Evolutionary conservation across 2,113 vertebrate species (phyloP).

Genomic region (Mus spicilegus): DNA sequence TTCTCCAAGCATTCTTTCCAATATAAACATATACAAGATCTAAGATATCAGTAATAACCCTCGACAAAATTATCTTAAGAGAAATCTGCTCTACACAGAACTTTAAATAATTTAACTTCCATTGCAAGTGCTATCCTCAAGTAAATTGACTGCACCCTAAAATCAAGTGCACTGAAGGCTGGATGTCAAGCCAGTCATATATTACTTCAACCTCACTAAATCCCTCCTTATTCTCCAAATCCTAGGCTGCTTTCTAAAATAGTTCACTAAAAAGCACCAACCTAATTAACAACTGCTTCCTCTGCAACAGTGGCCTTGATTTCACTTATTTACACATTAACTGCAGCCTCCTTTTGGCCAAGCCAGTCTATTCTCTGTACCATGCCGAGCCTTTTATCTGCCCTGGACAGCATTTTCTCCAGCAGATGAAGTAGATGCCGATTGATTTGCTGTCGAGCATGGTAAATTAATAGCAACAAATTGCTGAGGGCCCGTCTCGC

Average conservation of each 20-base stretch:
- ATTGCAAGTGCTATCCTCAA: constrained; percentile 69
- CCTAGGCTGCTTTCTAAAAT: constrained; percentile 84
- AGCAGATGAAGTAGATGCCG: constrained; percentile 93
- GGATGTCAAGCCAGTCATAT: constrained; percentile 73
- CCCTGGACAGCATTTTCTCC: constrained; percentile 92
- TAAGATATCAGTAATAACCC: constrained; percentile 13
- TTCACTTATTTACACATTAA: constrained; percentile 94
- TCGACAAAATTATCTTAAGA: background rate
- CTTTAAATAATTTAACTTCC: constrained; percentile 82
- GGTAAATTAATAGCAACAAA: constrained; percentile 96
- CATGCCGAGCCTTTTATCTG: constrained; percentile 90
- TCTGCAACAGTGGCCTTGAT: constrained; percentile 89
- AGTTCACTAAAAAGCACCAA: constrained; percentile 87
- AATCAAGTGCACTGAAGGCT: constrained; percentile 79
- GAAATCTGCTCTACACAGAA: constrained; percentile 66
- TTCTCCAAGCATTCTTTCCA: constrained; percentile 14
- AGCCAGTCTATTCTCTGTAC: constrained; percentile 88
- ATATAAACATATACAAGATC: background rate
- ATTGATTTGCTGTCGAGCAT: constrained; percentile 98
- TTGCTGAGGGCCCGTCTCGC: constrained; percentile 92
- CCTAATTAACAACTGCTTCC: constrained; percentile 92
- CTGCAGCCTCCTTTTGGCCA: constrained; percentile 89
- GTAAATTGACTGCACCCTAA: constrained; percentile 82
- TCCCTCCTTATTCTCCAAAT: constrained; percentile 80
- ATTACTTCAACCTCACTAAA: constrained; percentile 85